Evolutionary conservation across 2,113 vertebrate genomes (phyloP).

Genomic region (Argyrosomus japonicus): DNA sequence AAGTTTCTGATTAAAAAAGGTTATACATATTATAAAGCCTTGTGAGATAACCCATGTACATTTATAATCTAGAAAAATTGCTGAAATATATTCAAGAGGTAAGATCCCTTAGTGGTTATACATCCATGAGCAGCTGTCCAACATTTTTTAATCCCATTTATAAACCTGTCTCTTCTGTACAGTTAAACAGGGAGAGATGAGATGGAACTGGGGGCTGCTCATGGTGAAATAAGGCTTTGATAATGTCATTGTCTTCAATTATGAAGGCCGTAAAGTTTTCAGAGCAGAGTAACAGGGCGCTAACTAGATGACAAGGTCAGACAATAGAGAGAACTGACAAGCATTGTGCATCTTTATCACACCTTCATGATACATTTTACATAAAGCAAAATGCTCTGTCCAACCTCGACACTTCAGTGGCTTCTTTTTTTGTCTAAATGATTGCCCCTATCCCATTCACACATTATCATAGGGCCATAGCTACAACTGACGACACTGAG

Average conservation of each 20-base stretch:
- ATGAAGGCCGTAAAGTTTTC: slow-evolving; percentile 58
- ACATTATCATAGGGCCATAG: not conserved
- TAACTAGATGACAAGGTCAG: slow-evolving; percentile 51
- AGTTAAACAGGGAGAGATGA: slow-evolving; percentile 23
- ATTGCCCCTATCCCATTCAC: not conserved
- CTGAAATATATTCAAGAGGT: not conserved
- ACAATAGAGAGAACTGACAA: not conserved
- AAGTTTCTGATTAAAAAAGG: not conserved
- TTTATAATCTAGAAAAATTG: not conserved
- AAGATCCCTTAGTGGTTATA: not conserved
- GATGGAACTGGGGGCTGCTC: slow-evolving; percentile 14
- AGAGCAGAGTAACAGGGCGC: slow-evolving; percentile 25
- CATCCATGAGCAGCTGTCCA: slow-evolving; percentile 25
- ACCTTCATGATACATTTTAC: not conserved
- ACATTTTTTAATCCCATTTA: slow-evolving; percentile 28
- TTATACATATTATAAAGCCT: not conserved
- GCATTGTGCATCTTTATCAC: not conserved
- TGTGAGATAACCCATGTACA: not conserved
- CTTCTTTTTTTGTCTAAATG: not conserved
- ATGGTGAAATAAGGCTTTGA: slow-evolving; percentile 60
- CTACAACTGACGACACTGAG: not conserved
- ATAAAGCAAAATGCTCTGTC: not conserved
- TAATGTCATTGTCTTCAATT: slow-evolving; percentile 63
- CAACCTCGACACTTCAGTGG: not conserved
- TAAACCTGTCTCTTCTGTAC: slow-evolving; percentile 24